A percentile compares a stretch with the other conserved stretches of the same genome.
phyloP scores from a whole-genome alignment of 2,797 vertebrate genomes.

The Borostomias antarcticus region DNA sequence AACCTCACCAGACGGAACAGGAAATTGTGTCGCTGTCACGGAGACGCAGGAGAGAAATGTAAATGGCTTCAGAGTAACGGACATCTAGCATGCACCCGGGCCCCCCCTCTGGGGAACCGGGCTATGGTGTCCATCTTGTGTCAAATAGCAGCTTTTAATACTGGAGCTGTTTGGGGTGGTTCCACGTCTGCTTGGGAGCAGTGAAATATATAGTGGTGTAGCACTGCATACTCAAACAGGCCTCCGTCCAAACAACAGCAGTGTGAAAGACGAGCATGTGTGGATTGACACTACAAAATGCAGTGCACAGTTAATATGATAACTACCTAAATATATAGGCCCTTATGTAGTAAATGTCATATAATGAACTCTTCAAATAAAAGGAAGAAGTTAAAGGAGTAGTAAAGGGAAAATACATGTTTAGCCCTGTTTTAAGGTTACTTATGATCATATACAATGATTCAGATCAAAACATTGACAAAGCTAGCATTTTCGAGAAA shows the following conservation, averaged over 20 bases:
- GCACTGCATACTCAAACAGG: conserved; percentile 25
- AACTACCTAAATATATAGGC: no score
- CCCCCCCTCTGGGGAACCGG: conserved; percentile 49
- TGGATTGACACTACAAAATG: no score
- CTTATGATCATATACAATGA: no score
- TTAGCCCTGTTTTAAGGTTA: no score
- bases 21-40: conserved; percentile 84
- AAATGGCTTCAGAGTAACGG: conserved; percentile 76
- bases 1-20: conserved; percentile 80
- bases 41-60: conserved; percentile 78
- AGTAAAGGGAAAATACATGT: no score
- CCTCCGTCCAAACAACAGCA: not conserved
- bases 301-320: no score
- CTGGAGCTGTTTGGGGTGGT: conserved; percentile 30
- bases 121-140: conserved; percentile 76
- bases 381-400: no score
- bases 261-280: no score
- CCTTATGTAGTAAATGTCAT: conserved; percentile 61
- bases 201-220: conserved; percentile 21
- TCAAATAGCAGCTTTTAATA: conserved; percentile 77
- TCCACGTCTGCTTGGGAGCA: conserved; percentile 33
- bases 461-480: no score
- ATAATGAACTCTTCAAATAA: conserved; percentile 65
- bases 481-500: no score
- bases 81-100: conserved; percentile 74